Evolutionary conservation across 2,797 vertebrate genomes (phyloP).

Genomic region (Microctenopoma lineatum): DNA sequence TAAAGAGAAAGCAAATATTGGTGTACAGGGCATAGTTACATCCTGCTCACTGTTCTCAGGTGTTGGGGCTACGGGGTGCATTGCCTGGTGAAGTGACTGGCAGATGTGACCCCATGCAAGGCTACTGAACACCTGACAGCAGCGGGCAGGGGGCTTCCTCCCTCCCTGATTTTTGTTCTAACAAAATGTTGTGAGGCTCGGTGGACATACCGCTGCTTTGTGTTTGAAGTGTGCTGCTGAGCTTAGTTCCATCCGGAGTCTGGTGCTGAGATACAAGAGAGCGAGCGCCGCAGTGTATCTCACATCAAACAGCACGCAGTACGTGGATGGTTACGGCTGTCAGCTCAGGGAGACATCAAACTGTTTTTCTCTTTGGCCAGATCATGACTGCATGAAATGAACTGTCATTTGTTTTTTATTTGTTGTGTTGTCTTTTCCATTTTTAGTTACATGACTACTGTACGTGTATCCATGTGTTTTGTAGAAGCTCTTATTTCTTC

Average conservation of each 20-base stretch:
- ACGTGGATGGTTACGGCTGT: conserved; percentile 43
- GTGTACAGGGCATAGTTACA: conserved; percentile 14
- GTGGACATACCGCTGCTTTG: conserved; percentile 29
- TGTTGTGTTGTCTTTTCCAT: conserved; percentile 17
- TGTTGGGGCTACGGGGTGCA: not conserved
- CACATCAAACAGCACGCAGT: conserved; percentile 34
- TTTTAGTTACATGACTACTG: conserved; percentile 10
- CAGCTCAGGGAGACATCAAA: not conserved
- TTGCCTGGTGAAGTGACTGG: conserved; percentile 16
- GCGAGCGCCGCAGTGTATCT: conserved; percentile 30
- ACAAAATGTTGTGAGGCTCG: conserved; percentile 29
- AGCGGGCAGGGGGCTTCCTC: conserved; percentile 11
- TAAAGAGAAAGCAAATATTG: not conserved
- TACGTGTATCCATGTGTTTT: conserved; percentile 9
- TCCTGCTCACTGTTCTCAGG: conserved; percentile 19
- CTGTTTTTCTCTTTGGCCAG: conserved; percentile 20
- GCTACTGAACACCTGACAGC: conserved; percentile 19
- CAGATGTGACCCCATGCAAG: conserved; percentile 33
- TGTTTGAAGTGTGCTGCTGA: conserved; percentile 51
- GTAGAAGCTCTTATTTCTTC: not conserved
- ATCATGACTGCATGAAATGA: conserved; percentile 57
- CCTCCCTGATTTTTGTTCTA: conserved; percentile 37
- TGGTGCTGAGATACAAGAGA: conserved; percentile 49
- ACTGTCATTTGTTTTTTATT: conserved; percentile 39
- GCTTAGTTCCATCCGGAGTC: conserved; percentile 46